These are phyloP conservation scores for Caenorhabditis virilis DNA, from an alignment of 2,888 invertebrate species.

Conservation along the genomic window DNA sequence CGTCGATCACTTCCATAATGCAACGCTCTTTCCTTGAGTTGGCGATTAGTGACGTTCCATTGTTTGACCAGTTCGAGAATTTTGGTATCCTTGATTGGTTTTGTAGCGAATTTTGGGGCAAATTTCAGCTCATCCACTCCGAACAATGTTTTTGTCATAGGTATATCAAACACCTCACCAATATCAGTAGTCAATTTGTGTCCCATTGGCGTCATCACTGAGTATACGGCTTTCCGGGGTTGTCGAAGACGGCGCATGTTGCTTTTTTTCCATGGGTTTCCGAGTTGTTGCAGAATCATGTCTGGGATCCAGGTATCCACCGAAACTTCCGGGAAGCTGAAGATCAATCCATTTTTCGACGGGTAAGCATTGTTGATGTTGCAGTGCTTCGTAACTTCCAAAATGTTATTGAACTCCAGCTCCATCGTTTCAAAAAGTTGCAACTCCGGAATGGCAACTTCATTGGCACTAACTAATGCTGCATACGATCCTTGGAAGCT, in stretches of 20 bases:
- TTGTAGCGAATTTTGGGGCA: not conserved
- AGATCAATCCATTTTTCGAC: not conserved
- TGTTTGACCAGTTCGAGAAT: not conserved
- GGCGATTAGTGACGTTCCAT: not conserved
- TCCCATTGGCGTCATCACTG: not conserved
- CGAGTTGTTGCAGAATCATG: not conserved
- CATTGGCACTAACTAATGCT: not conserved
- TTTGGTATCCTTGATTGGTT: not conserved
- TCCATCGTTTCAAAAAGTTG: not conserved
- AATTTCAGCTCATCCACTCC: not conserved
- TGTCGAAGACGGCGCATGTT: not conserved
- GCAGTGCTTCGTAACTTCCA: not conserved
- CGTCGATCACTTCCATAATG: not conserved
- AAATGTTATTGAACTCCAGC: not conserved
- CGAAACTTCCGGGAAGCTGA: not conserved
- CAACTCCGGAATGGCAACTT: not conserved
- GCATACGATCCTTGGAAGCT: not conserved
- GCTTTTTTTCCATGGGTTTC: not conserved
- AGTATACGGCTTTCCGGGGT: too few species aligned
- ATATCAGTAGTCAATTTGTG: not conserved
- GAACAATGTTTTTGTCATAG: not conserved
- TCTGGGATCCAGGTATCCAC: not conserved
- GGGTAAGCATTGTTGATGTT: not conserved
- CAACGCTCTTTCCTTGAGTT: not conserved
- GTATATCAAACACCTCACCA: not conserved